phyloP scores from a whole-genome alignment of 2,113 vertebrate genomes.

The Propithecus coquereli region DNA sequence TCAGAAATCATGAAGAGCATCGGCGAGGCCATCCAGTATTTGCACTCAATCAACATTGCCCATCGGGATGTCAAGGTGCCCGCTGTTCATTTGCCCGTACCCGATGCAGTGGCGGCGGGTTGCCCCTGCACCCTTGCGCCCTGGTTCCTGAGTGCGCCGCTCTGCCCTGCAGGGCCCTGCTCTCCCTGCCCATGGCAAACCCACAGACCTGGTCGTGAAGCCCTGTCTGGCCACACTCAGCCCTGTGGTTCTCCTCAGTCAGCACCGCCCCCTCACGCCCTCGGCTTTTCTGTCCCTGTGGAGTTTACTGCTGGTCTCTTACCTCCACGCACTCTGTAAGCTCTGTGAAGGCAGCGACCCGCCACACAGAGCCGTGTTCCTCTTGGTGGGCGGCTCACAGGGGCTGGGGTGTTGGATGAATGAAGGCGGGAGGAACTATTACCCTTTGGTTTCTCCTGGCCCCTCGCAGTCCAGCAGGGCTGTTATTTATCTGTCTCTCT shows the following conservation, averaged over 20 bases:
- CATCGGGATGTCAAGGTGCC: constrained; percentile 97
- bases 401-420: not conserved
- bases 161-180: not conserved
- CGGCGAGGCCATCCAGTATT: constrained; percentile 94
- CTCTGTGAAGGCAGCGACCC: not conserved
- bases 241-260: not conserved
- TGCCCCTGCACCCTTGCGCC: not conserved
- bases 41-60: constrained; percentile 96
- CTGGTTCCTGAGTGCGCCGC: not conserved
- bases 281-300: not conserved
- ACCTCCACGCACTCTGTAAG: not conserved
- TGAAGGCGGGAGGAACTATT: not conserved
- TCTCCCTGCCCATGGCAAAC: not conserved
- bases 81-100: fast-evolving
- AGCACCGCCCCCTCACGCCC: not conserved
- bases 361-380: fast-evolving
- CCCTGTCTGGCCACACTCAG: not conserved
- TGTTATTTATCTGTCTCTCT: not conserved
- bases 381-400: not conserved
- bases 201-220: not conserved
- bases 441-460: not conserved
- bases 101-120: fast-evolving
- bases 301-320: not conserved
- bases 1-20: constrained; percentile 99
- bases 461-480: not conserved